phyloP scores from a whole-genome alignment of 2,888 invertebrate species.

The Stenotaenia linearis region DNA sequence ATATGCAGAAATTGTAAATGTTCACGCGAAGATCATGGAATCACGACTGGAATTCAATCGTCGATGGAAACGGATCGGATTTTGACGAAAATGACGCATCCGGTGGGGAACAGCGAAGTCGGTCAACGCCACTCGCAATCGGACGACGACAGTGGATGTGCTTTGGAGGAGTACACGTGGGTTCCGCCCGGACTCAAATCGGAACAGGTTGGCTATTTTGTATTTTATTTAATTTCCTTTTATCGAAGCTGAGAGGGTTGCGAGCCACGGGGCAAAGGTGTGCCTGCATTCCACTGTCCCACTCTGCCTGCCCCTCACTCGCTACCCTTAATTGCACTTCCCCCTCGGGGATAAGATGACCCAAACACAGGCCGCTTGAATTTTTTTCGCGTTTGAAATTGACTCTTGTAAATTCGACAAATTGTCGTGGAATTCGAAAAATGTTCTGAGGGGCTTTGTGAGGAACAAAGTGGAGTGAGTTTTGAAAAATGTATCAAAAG shows the following conservation, averaged over 20 bases:
- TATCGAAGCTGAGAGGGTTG: not conserved
- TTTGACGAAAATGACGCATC: slow-evolving; percentile 43
- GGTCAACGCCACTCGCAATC: slow-evolving; percentile 83
- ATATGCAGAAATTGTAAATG: slow-evolving; percentile 77
- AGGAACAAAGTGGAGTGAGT: no score
- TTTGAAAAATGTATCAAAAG: no score
- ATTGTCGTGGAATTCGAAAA: not conserved
- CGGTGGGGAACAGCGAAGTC: slow-evolving; percentile 52
- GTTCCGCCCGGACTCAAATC: slow-evolving; percentile 92
- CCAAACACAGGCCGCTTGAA: not conserved
- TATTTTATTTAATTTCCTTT: not conserved
- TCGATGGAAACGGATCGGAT: slow-evolving; percentile 50
- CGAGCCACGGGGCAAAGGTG: not conserved
- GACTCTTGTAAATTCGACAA: not conserved
- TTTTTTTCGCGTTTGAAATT: not conserved
- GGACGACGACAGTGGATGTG: slow-evolving; percentile 96
- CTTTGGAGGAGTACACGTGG: slow-evolving; percentile 97
- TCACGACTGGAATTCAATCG: slow-evolving; percentile 34
- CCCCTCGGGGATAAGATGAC: slow-evolving; percentile 1
- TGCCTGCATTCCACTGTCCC: not conserved
- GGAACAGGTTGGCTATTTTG: slow-evolving; percentile 70
- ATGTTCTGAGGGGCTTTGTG: not conserved
- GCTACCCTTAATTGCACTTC: slow-evolving; percentile 8
- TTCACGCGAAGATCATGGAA: slow-evolving; percentile 53
- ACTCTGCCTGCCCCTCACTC: not conserved